Evolutionary conservation across 2,113 vertebrate genomes (phyloP).

Genomic region (Scomber japonicus): DNA sequence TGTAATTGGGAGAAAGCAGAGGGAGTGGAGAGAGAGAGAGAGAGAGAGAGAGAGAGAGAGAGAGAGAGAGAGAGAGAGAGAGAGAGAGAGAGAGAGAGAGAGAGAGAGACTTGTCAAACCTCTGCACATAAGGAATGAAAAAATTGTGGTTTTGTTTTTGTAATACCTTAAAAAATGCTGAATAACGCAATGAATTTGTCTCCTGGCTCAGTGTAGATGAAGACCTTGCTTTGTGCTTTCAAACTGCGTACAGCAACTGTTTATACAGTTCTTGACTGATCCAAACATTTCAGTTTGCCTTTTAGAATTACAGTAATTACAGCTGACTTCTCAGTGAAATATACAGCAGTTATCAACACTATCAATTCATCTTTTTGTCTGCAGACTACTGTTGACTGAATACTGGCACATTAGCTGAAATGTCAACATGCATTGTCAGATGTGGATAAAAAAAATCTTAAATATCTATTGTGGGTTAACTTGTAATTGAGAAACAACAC

Average conservation of each 20-base stretch:
- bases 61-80: too few relatives aligned
- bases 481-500: background rate
- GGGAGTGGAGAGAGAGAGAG: constrained; percentile 12
- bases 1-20: constrained; percentile 5
- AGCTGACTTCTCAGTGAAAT: constrained; percentile 43
- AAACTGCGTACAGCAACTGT: constrained; percentile 16
- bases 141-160: constrained; percentile 52
- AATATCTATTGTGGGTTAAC: background rate
- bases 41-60: too few relatives aligned
- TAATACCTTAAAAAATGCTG: constrained; percentile 48
- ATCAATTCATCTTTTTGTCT: constrained; percentile 47
- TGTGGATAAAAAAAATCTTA: constrained; percentile 9
- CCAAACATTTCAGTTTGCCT: constrained; percentile 54
- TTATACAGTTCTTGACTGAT: constrained; percentile 47
- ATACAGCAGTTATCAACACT: constrained; percentile 51
- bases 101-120: constrained; percentile 44
- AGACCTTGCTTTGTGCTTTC: constrained; percentile 22
- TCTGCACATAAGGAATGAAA: constrained; percentile 53
- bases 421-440: constrained; percentile 8
- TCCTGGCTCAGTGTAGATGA: constrained; percentile 16
- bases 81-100: background rate
- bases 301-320: constrained; percentile 67
- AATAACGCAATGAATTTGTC: constrained; percentile 46
- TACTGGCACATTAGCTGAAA: constrained; percentile 12
- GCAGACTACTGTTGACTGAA: constrained; percentile 40